Conservation (phyloP, 2,888 invertebrate species). For the Callyntrura sp. region DNA sequence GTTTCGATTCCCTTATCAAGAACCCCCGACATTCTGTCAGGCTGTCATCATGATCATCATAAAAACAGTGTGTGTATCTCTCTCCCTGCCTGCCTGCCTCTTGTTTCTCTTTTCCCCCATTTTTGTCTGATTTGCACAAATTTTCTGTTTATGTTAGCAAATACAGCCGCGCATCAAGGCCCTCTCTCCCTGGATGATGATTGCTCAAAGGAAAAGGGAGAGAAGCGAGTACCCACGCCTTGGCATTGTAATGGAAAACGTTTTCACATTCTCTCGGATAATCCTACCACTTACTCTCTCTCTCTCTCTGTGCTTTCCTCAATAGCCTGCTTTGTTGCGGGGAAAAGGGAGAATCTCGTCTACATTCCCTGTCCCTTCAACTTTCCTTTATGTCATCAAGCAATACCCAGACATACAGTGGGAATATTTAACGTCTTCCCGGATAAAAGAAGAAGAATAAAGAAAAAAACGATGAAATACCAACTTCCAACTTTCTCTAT, state of each 20-base stretch:
- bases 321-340: too few species aligned
- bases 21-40: slow-evolving; percentile 69
- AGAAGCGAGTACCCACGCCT: slow-evolving; percentile 7
- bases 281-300: not conserved
- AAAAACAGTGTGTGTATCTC: too few species aligned
- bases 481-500: too few species aligned
- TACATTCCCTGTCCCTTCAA: too few species aligned
- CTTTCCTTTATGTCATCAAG: slow-evolving; percentile 39
- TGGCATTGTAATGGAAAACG: too few species aligned
- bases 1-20: slow-evolving; percentile 61
- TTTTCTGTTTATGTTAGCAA: slow-evolving; percentile 69
- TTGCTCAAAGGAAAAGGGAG: slow-evolving; percentile 65
- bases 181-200: too few species aligned
- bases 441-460: not conserved
- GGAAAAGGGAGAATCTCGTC: too few species aligned
- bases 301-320: too few species aligned
- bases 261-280: too few species aligned
- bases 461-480: not conserved
- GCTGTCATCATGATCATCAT: slow-evolving; percentile 70
- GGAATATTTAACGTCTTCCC: slow-evolving; percentile 44
- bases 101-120: slow-evolving; percentile 12
- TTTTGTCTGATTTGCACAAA: slow-evolving; percentile 70
- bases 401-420: slow-evolving; percentile 52
- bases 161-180: slow-evolving; percentile 52
- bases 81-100: slow-evolving; percentile 13